Evolutionary conservation across 2,797 vertebrate species (phyloP).

Genomic region (Sebastes trivittatus): DNA sequence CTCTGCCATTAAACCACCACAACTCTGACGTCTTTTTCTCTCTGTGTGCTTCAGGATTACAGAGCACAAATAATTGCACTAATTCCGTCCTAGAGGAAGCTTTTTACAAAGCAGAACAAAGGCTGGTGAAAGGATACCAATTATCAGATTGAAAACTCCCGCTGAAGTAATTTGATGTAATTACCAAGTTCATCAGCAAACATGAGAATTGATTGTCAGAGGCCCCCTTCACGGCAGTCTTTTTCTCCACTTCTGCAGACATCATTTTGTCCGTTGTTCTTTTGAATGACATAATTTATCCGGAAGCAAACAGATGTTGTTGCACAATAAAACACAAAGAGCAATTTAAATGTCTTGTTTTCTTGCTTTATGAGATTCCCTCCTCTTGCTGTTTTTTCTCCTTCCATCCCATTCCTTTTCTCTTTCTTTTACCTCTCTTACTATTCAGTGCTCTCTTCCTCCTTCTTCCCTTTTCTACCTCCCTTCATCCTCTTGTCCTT

Average conservation of each 20-base stretch:
- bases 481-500: neutral
- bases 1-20: conserved; percentile 2
- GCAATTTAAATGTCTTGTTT: neutral
- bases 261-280: neutral
- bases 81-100: conserved; percentile 57
- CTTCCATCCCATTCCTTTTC: neutral
- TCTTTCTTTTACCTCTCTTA: neutral
- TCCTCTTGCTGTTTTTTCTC: neutral
- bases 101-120: conserved; percentile 59
- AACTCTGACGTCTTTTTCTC: conserved; percentile 18
- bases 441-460: neutral
- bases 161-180: conserved; percentile 75
- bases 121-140: conserved; percentile 62
- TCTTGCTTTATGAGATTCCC: neutral
- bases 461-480: neutral
- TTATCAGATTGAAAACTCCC: conserved; percentile 67
- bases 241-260: neutral
- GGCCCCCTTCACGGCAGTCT: neutral
- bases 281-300: neutral
- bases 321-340: neutral
- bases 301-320: conserved; percentile 10
- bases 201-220: conserved; percentile 56
- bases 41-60: conserved; percentile 45
- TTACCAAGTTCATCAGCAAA: conserved; percentile 73
- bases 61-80: conserved; percentile 63